phyloP scores from a whole-genome alignment of 2,113 vertebrate genomes.

The Baryphthengus martii region DNA sequence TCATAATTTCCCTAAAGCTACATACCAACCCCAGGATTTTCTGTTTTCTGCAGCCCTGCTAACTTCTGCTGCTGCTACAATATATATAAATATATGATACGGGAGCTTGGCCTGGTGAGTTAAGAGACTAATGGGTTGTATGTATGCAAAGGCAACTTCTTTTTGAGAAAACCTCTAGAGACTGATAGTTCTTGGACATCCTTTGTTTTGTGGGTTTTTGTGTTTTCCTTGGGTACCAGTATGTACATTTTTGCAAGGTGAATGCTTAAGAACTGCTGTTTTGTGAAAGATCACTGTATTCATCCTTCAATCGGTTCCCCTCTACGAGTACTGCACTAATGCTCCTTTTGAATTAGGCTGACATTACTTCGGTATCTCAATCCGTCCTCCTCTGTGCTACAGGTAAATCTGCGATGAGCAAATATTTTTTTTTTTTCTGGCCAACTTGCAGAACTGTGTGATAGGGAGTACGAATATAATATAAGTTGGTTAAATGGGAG shows the following conservation, averaged over 20 bases:
- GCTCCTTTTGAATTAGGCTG: background rate
- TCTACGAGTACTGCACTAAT: background rate
- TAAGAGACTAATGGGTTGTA: background rate
- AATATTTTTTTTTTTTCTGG: background rate
- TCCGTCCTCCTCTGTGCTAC: background rate
- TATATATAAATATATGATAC: background rate
- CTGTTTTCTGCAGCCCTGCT: background rate
- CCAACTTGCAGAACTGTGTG: background rate
- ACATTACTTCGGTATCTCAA: background rate
- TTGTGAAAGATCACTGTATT: background rate
- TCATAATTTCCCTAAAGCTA: slow-evolving; percentile 9
- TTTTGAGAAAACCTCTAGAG: background rate
- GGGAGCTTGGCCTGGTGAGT: background rate
- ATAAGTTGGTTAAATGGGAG: background rate
- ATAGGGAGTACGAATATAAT: background rate
- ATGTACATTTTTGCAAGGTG: background rate
- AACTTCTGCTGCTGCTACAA: background rate
- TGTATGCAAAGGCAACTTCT: background rate
- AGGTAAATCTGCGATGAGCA: background rate
- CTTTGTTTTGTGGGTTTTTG: background rate
- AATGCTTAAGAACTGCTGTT: background rate
- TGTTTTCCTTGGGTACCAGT: background rate
- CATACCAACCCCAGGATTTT: background rate
- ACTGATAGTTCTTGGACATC: background rate
- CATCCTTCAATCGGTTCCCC: background rate